phyloP scores from a whole-genome alignment of 23 tunicate species.

The Styela clava region DNA sequence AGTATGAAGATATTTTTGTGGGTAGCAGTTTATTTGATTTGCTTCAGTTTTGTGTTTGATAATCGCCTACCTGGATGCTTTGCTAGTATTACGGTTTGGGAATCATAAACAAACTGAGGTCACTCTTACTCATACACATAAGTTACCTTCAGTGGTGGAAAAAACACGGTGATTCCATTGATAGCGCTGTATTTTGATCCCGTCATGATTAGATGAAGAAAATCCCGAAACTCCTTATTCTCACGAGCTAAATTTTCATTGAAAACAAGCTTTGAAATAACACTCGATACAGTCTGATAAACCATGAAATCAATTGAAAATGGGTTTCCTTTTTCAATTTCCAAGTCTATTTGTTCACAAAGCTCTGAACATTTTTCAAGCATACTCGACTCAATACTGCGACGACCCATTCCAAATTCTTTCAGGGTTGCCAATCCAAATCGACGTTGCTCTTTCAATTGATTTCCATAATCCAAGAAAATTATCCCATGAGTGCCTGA shows the following conservation, averaged over 20 bases:
- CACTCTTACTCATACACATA: no score
- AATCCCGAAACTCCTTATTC: slow-evolving; percentile 19
- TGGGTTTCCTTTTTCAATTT: slow-evolving; percentile 9
- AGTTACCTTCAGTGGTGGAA: slow-evolving; percentile 22
- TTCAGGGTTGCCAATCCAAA: slow-evolving; percentile 40
- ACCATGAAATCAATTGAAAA: slow-evolving; percentile 13
- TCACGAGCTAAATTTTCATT: slow-evolving; percentile 19
- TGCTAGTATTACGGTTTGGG: no score
- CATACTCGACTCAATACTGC: slow-evolving; percentile 37
- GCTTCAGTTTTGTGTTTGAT: no score
- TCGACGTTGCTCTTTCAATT: slow-evolving; percentile 57
- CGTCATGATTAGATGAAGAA: slow-evolving; percentile 16
- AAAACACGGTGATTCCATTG: slow-evolving; percentile 13
- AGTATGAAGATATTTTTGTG: no score
- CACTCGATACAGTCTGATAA: slow-evolving; percentile 32
- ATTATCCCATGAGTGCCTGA: slow-evolving; percentile 29
- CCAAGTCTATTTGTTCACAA: slow-evolving; percentile 17
- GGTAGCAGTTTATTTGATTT: no score
- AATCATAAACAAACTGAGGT: no score
- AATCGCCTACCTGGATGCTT: no score
- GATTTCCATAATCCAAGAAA: slow-evolving; percentile 18
- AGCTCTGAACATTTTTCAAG: slow-evolving; percentile 22
- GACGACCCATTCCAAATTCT: slow-evolving; percentile 55
- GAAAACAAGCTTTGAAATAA: slow-evolving; percentile 39
- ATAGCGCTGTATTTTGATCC: slow-evolving; percentile 15